Base-by-base conservation (phyloP, 1,140 invertebrate species). In the Drosophila leontia region DNA sequence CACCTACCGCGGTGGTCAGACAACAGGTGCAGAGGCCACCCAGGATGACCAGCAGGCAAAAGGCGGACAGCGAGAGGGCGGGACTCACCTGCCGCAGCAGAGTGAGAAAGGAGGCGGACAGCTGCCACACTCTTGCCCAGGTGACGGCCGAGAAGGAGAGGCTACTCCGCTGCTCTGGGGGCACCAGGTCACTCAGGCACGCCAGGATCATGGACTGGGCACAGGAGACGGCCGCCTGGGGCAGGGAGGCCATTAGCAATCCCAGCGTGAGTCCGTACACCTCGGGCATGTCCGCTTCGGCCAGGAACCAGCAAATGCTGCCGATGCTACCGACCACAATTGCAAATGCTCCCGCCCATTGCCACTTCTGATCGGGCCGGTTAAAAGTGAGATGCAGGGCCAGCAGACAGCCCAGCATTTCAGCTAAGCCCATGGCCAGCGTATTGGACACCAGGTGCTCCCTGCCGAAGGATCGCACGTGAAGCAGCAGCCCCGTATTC, bases 381-480 rank as follows among this genome's bases (percentile, higher is more conserved):
- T 37, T 56, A 15, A 70, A 75, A 13, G 64, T 79, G 23, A 88
- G 23, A 57, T 82, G 72, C 15, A 93, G n/a, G 13, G 82, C 91
- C 39, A 92, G 45, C 15, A 92, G 71, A 8, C 91, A 92, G 45
- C 91, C 92, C n/a, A 90, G 19, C 26, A 92, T 81, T 69, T 92
- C 91, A 23, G 82, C 83, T 19, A 93, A 41, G 3, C 82, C 93
- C 62, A 92, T 91, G 57, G 79, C 78, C 17, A 93, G 79, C 3
- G 93, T 93, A 29, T 92, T 93, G 11, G 84, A 62, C 17, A 82
- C 62, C 15, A 93, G 62, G 80, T 92, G 88, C 41, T 91, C 78
- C 44, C 93, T 74, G 7, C 93, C 93, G 71, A 93, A 93, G 34
- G 92, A 90, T 50, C 93, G 88, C 15, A 93, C 88, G 60, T 93